Evolutionary conservation across 2,797 vertebrate genomes (phyloP).

Genomic region (Hemibagrus guttatus): DNA sequence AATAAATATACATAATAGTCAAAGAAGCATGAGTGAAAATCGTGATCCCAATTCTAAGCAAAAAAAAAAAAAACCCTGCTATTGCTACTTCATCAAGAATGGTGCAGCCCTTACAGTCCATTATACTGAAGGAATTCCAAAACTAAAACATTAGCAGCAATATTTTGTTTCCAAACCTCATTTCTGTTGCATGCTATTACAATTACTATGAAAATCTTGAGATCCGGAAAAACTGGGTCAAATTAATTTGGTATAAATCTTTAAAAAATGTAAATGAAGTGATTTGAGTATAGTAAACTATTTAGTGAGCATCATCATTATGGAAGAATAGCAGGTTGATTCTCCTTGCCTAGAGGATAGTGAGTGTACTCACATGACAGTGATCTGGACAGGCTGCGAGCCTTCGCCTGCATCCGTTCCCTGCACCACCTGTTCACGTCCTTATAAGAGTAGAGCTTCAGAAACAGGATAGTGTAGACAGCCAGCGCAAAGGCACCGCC

Average conservation of each 20-base stretch:
- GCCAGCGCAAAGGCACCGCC: conserved; percentile 76
- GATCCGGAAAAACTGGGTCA: background rate
- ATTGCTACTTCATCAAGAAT: background rate
- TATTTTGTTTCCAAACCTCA: background rate
- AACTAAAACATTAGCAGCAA: background rate
- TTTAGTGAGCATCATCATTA: background rate
- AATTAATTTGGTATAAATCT: background rate
- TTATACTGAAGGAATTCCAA: background rate
- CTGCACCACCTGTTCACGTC: conserved; percentile 90
- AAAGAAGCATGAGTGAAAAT: background rate
- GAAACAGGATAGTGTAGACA: conserved; percentile 83
- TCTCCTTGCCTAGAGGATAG: conserved; percentile 19
- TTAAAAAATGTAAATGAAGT: background rate
- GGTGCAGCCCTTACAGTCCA: background rate
- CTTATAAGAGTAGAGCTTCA: conserved; percentile 89
- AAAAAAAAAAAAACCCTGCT: background rate
- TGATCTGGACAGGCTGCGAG: conserved; percentile 70
- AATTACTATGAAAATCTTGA: background rate
- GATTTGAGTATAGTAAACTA: conserved; percentile 21
- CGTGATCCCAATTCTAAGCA: background rate
- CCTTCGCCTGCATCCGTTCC: conserved; percentile 70
- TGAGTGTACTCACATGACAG: conserved; percentile 78
- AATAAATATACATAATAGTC: conserved; percentile 13
- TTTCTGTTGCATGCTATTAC: background rate
- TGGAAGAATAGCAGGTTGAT: background rate